These are phyloP conservation scores for Rhingia rostrata DNA, from an alignment of 2,888 invertebrate species.

Conservation along the genomic window DNA sequence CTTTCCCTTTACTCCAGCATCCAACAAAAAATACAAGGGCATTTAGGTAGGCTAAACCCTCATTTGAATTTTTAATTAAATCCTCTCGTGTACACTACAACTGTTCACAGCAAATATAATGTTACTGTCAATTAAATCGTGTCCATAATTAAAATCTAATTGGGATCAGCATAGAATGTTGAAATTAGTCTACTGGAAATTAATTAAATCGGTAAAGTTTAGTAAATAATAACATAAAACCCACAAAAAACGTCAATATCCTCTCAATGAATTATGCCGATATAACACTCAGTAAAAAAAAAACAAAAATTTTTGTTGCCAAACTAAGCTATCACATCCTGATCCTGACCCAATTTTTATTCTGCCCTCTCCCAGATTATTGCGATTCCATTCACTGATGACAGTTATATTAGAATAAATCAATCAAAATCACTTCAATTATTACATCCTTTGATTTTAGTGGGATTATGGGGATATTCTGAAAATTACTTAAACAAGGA, in stretches of 20 bases:
- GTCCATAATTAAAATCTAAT: slow-evolving; percentile 58
- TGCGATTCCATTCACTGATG: slow-evolving; percentile 7
- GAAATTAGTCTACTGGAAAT: slow-evolving; percentile 38
- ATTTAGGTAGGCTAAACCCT: slow-evolving; percentile 1
- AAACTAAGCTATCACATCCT: neutral
- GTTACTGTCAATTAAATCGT: slow-evolving; percentile 54
- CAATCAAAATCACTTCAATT: slow-evolving; percentile 35
- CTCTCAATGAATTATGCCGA: slow-evolving; percentile 21
- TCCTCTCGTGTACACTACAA: neutral
- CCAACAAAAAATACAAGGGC: no score
- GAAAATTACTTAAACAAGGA: neutral
- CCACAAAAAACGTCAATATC: neutral
- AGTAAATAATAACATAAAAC: neutral
- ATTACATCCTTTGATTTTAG: neutral
- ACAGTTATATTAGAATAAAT: slow-evolving; percentile 37
- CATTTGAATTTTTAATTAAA: slow-evolving; percentile 48
- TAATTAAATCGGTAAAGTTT: slow-evolving; percentile 43
- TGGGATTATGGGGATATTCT: neutral
- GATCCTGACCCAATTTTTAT: neutral
- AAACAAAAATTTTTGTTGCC: no score
- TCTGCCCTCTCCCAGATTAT: neutral
- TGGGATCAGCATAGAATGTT: slow-evolving; percentile 26
- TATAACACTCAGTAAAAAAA: slow-evolving; percentile 18
- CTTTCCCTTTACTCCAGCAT: no score
- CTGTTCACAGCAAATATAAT: slow-evolving; percentile 26